Evolutionary conservation across 1,140 invertebrate species (phyloP).

Genomic region (Oryzaephilus surinamensis): DNA sequence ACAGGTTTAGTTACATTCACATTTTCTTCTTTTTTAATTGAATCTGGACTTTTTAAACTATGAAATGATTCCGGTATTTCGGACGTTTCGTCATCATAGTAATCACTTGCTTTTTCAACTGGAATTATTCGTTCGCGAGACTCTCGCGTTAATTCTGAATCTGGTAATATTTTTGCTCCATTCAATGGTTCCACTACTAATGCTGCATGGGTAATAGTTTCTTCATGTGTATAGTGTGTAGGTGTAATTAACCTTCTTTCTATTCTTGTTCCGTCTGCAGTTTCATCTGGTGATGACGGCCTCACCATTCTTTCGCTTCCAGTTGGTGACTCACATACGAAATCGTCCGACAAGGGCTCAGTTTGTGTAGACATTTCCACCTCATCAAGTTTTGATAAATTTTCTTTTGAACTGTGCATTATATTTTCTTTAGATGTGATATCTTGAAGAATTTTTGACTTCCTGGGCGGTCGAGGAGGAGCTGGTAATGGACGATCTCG

Average conservation of each 20-base stretch:
- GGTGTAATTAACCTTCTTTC: constrained; percentile 38
- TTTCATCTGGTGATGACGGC: constrained; percentile 36
- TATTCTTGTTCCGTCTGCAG: constrained; percentile 24
- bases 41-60: constrained; percentile 19
- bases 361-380: constrained; percentile 70
- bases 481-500: constrained; percentile 70
- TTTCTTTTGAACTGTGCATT: constrained; percentile 10
- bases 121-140: constrained; percentile 16
- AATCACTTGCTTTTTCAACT: constrained; percentile 7
- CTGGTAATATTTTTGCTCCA: constrained; percentile 19
- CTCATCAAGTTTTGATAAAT: constrained; percentile 33
- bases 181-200: constrained; percentile 29
- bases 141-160: constrained; percentile 14
- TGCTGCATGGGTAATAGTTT: constrained; percentile 32
- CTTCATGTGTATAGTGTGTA: constrained; percentile 21
- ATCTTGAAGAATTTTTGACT: constrained; percentile 35
- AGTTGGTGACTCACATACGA: constrained; percentile 62
- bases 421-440: constrained; percentile 26
- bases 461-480: constrained; percentile 63
- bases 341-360: constrained; percentile 66
- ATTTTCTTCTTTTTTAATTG: too few relatives aligned
- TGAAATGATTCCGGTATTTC: constrained; percentile 31
- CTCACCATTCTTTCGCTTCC: too few relatives aligned
- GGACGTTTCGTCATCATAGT: constrained; percentile 25
- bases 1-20: constrained; percentile 20